Conservation (phyloP, 1,140 invertebrate species). For the Saccostrea echinata region DNA sequence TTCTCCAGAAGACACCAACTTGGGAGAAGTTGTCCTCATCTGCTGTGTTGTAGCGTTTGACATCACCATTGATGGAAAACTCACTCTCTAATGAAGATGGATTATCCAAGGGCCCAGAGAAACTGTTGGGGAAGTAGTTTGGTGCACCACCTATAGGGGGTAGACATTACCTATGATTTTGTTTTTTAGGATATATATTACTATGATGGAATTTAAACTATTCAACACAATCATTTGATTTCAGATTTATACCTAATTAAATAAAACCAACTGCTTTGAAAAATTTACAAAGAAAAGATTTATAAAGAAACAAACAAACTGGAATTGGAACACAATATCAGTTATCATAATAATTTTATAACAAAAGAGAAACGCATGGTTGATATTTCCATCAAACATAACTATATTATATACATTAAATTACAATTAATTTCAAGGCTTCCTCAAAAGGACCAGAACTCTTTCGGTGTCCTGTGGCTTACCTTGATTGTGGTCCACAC, state of each 20-base stretch:
- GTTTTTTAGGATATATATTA: neutral
- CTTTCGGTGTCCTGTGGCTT: constrained; percentile 63
- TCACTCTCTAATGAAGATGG: constrained; percentile 71
- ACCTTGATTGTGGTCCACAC: constrained; percentile 79
- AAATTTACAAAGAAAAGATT: neutral
- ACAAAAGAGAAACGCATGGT: no score
- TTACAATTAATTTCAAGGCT: no score
- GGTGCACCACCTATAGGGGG: constrained; percentile 89
- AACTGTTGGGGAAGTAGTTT: constrained; percentile 98
- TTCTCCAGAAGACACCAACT: constrained; percentile 89
- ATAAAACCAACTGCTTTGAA: neutral
- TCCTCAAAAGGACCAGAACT: no score
- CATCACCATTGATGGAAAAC: constrained; percentile 81
- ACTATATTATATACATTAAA: no score
- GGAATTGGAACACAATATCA: no score
- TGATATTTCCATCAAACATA: no score
- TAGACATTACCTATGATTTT: neutral
- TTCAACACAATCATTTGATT: neutral
- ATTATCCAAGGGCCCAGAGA: constrained; percentile 87
- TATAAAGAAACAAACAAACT: no score
- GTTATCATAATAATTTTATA: no score
- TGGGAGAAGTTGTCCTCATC: constrained; percentile 95
- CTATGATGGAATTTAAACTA: neutral
- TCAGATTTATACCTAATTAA: neutral
- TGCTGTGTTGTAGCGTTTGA: constrained; percentile 88